Evolutionary conservation across 2,113 vertebrate species (phyloP), one percentile per base, ranked within the genome.

Genomic region (Rousettus leschenaultii): DNA sequence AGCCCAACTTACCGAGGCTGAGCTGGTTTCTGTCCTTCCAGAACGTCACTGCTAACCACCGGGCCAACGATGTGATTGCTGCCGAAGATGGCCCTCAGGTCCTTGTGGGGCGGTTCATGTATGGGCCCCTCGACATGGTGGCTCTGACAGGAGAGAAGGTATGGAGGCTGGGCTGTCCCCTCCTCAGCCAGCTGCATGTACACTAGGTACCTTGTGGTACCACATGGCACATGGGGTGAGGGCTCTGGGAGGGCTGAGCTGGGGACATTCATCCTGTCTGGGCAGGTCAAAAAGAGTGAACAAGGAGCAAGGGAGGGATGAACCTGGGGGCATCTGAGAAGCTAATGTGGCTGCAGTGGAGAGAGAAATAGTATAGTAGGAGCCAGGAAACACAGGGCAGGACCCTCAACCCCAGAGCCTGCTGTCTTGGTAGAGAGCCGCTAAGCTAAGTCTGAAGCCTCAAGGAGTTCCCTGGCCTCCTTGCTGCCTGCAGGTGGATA

Each of bases 91-190:
- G 99, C 28, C 99, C 98, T 7, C 99, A 99, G 98, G 98, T 98
- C 5, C 98, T 99, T 65, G 99, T 99, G 65, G 99, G 99, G 18
- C 99, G 99, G 75, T 99, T 99, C 97, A 99, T 99, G 99, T 99
- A 99, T 1, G 99, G 99, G 24, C 99, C 99, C 74, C 98, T 99
- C 73, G 99, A 99, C 98, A 99, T 99, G 99, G 99, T 99, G 57
- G 99, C 99, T 55, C 98, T 99, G 91, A 99, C 99, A 0, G 99
- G 99, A 61, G 99, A 99, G 98, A 99, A 99, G 99, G 99, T 99
- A 98, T 95, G 16, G 24, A n/a, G 88, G 30, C 63, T 28, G 51
- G 68, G 77, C 33, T 45, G 6, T 33, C 1, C 86, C 68, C 77
- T 0, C 89, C 13, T 79, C 18, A 22, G 24, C n/a, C 0, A 12